These are phyloP conservation scores for Drosophila cognata DNA, from an alignment of 2,888 invertebrate species.

Conservation along the genomic window DNA sequence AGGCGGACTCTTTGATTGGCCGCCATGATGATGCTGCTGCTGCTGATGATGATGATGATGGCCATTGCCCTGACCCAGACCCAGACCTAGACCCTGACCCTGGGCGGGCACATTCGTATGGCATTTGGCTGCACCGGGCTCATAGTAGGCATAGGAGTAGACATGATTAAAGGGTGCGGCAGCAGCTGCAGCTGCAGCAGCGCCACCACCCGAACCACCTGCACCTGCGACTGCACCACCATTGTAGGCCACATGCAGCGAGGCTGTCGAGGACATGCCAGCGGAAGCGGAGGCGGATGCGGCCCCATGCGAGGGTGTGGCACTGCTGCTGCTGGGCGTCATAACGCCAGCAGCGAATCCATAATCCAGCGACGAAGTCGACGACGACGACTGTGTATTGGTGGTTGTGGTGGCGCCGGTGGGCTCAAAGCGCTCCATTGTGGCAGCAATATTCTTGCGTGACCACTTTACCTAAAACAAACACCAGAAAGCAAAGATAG, in stretches of 20 bases:
- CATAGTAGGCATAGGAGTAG: constrained; percentile 94
- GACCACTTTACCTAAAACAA: constrained; percentile 87
- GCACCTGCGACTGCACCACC: constrained; percentile 51
- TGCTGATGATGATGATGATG: constrained; percentile 15
- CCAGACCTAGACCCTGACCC: constrained; percentile 51
- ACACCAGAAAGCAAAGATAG: not conserved
- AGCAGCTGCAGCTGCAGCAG: constrained; percentile 32
- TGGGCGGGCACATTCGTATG: constrained; percentile 87
- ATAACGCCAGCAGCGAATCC: constrained; percentile 83
- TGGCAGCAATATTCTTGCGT: constrained; percentile 88
- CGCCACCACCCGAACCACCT: not conserved
- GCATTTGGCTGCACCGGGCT: constrained; percentile 88
- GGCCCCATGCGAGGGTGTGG: constrained; percentile 75
- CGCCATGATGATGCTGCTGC: constrained; percentile 23
- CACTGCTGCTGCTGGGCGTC: constrained; percentile 77
- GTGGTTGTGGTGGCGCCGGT: constrained; percentile 85
- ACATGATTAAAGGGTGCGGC: constrained; percentile 85
- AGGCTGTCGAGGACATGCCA: constrained; percentile 63
- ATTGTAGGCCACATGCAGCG: constrained; percentile 70
- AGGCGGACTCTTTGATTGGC: constrained; percentile 84
- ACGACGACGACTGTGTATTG: constrained; percentile 78
- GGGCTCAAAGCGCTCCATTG: constrained; percentile 88
- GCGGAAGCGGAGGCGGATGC: constrained; percentile 41
- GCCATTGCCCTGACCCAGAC: constrained; percentile 56
- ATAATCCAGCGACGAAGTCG: constrained; percentile 82